Percentiles rank a stretch among this genome's conserved stretches.
These are phyloP conservation scores for Fopius arisanus DNA, from an alignment of 1,140 invertebrate genomes.

Conservation along the genomic window DNA sequence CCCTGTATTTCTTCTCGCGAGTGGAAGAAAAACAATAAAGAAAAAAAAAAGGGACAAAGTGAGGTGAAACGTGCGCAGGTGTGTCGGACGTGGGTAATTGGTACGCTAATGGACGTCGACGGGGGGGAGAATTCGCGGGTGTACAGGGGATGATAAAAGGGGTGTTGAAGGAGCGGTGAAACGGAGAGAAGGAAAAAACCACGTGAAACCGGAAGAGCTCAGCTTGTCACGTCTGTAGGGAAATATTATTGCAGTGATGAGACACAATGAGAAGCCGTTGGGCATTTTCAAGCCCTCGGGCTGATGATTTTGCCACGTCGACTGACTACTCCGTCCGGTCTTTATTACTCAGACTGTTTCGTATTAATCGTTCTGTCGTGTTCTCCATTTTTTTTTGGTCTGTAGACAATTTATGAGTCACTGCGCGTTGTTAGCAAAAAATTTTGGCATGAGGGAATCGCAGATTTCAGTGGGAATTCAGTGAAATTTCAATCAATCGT, in stretches of 20 bases:
- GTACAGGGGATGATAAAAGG: constrained; percentile 16
- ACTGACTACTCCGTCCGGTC: not conserved
- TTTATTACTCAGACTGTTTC: not conserved
- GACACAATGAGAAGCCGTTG: constrained; percentile 3
- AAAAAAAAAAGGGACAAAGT: constrained; percentile 22
- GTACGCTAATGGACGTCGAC: constrained; percentile 45
- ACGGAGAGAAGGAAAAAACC: constrained; percentile 26
- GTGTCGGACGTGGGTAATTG: constrained; percentile 45
- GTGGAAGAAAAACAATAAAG: not conserved
- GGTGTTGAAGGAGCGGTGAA: constrained; percentile 20
- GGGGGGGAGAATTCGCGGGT: constrained; percentile 16
- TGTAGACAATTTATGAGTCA: too few species aligned
- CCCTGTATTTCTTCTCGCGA: too few species aligned
- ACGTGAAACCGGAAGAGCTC: constrained; percentile 34
- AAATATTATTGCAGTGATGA: constrained; percentile 27
- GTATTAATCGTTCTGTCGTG: constrained; percentile 10
- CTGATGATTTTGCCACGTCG: not conserved
- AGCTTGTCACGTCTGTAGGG: constrained; percentile 10
- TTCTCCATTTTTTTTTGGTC: too few species aligned
- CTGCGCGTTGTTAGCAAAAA: too few species aligned
- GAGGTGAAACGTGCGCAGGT: constrained; percentile 33
- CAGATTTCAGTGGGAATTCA: too few species aligned
- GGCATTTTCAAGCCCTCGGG: not conserved
- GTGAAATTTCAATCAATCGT: too few species aligned
- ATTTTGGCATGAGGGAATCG: too few species aligned